phyloP scores from a whole-genome alignment of 2,797 vertebrate species.

The Notolabrus celidotus region DNA sequence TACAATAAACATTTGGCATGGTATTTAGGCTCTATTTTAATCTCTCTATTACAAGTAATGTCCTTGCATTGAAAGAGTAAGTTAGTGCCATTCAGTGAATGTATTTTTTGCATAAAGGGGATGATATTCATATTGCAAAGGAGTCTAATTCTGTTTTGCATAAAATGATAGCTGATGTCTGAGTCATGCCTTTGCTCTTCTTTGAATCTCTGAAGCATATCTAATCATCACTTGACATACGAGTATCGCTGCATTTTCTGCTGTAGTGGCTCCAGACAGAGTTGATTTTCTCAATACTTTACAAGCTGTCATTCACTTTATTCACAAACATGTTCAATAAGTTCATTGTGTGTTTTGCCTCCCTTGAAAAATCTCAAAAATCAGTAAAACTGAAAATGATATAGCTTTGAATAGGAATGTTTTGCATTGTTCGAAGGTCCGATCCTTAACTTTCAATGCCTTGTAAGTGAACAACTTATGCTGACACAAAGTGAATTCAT shows the following conservation, averaged over 20 bases:
- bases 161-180: too few relatives aligned
- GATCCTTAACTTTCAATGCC: slow-evolving; percentile 5
- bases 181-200: too few relatives aligned
- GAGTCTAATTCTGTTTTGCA: too few relatives aligned
- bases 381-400: neutral
- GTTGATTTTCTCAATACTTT: neutral
- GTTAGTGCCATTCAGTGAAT: too few relatives aligned
- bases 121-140: too few relatives aligned
- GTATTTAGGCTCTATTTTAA: too few relatives aligned
- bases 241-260: neutral
- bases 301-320: neutral
- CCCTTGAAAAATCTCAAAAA: neutral
- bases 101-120: too few relatives aligned
- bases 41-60: too few relatives aligned
- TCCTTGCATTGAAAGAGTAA: too few relatives aligned
- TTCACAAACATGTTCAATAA: neutral
- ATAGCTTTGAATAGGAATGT: neutral
- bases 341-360: neutral
- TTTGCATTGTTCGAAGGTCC: neutral
- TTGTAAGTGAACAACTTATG: slow-evolving; percentile 4
- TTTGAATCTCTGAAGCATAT: neutral
- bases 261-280: neutral
- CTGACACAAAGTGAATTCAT: slow-evolving; percentile 24
- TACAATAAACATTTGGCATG: too few relatives aligned
- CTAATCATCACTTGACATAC: neutral